Percentiles rank a stretch among this genome's conserved stretches.
These are phyloP conservation scores for Platycheirus rosarum DNA, from an alignment of 2,888 invertebrate genomes.

Conservation along the genomic window DNA sequence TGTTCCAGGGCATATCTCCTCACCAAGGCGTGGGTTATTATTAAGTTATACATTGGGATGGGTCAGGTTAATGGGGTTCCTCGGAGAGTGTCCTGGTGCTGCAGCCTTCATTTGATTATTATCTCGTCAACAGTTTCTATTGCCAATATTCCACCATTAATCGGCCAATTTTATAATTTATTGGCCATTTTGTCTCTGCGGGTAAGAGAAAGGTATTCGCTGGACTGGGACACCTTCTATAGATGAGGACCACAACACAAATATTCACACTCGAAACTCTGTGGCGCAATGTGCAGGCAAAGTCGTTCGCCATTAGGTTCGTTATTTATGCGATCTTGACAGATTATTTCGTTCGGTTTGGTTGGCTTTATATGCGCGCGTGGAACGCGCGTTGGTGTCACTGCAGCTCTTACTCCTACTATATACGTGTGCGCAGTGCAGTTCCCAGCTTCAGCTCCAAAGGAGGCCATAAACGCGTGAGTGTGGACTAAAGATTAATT, in stretches of 20 bases:
- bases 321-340: conserved; percentile 74
- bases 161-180: conserved; percentile 66
- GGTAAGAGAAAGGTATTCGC: conserved; percentile 14
- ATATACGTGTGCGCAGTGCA: conserved; percentile 1
- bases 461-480: conserved; percentile 74
- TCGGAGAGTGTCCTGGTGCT: not conserved
- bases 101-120: conserved; percentile 60
- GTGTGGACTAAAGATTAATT: conserved; percentile 73
- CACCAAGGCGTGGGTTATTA: conserved; percentile 46
- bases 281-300: conserved; percentile 42
- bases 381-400: conserved; percentile 69
- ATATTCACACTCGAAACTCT: conserved; percentile 6
- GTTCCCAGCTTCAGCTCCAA: conserved; percentile 68
- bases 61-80: conserved; percentile 61
- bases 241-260: conserved; percentile 12
- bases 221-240: conserved; percentile 49
- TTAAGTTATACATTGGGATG: conserved; percentile 66
- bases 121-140: conserved; percentile 72
- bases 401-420: conserved; percentile 78
- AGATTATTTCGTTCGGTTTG: conserved; percentile 73
- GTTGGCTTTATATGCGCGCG: conserved; percentile 54
- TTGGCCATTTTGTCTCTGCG: conserved; percentile 61
- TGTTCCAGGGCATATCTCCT: not conserved
- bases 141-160: conserved; percentile 65
- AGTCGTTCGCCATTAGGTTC: conserved; percentile 73